Base-by-base conservation (phyloP, 2,113 vertebrate genomes). In the Xiphias gladius region DNA sequence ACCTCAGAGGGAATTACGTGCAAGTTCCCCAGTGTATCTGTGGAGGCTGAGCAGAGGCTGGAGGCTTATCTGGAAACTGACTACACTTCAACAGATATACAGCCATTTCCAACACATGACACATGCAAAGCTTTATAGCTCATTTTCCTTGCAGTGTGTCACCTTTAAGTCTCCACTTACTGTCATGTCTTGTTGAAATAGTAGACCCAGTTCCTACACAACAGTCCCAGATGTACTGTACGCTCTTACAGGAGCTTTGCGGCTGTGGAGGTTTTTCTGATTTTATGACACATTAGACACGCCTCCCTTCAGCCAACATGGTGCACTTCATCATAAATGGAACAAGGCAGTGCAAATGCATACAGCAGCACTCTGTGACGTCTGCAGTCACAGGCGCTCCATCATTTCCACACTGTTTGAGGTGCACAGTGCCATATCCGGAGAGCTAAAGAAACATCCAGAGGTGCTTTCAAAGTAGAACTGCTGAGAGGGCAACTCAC, bases 201-300 rank as follows among this genome's bases (percentile, higher is more conserved):
- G 73, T 32, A 57, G 39, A 50, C 32, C 59, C 24, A 0, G 79
- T 30, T 64, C 88, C 82, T 35, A 66, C 83, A 73, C 83, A 70
- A 13, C 61, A 13, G 35, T 59, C 76, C 82, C 63, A 73, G 63
- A 79, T 74, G 73, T 28, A 52, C 71, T 14, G 68, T 22, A 48
- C 57, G 70, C 73, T 72, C 66, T 32, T 50, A 10, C 10, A 28
- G 62, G 41, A 73, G 74, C 50, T 83, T 43, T 68, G 65, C 2
- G 28, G 65, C 66, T 61, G 48, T 79, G 72, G 74, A 71, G 69
- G 66, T 65, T 76, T 82, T 87, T 89, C 85, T 85, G 78, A 84
- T 85, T 88, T 83, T 77, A 72, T 84, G 69, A 67, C 87, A 35
- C 63, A 90, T 89, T 88, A 91, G 80, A 81, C 83, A 80, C 79